Percentiles rank a stretch among this genome's conserved stretches.
These are phyloP conservation scores for Sussaba pulchella DNA, from an alignment of 2,888 invertebrate species.

Conservation along the genomic window DNA sequence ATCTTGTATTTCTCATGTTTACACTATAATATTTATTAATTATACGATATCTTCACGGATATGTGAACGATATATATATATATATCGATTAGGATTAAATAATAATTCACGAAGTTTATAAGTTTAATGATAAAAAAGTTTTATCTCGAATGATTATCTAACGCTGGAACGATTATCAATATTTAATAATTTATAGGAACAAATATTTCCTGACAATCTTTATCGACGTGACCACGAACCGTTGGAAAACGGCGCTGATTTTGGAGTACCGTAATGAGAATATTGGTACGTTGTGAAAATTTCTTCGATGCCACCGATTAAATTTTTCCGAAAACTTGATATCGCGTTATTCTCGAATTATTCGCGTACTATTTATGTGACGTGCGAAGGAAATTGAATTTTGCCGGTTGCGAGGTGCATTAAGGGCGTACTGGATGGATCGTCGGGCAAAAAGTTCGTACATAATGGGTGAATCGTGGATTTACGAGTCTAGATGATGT, in stretches of 20 bases:
- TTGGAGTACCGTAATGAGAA: constrained; percentile 19
- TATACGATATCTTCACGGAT: constrained; percentile 14
- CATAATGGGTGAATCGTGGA: no score
- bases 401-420: constrained; percentile 20
- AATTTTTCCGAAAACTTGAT: constrained; percentile 34
- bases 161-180: constrained; percentile 32
- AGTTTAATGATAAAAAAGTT: constrained; percentile 58
- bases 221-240: constrained; percentile 60
- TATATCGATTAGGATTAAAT: constrained; percentile 33
- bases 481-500: no score
- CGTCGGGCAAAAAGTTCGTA: no score
- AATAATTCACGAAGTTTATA: constrained; percentile 43
- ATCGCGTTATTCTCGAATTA: constrained; percentile 49
- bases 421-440: no score
- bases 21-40: constrained; percentile 50
- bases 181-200: constrained; percentile 60
- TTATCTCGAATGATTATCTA: constrained; percentile 45
- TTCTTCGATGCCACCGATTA: constrained; percentile 47
- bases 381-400: constrained; percentile 38
- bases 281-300: constrained; percentile 34
- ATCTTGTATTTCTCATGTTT: constrained; percentile 60
- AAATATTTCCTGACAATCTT: constrained; percentile 69
- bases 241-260: constrained; percentile 29
- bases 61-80: constrained; percentile 20
- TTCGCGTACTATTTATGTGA: constrained; percentile 61